phyloP scores from a whole-genome alignment of 2,888 invertebrate species.

The Cinara cedri region DNA sequence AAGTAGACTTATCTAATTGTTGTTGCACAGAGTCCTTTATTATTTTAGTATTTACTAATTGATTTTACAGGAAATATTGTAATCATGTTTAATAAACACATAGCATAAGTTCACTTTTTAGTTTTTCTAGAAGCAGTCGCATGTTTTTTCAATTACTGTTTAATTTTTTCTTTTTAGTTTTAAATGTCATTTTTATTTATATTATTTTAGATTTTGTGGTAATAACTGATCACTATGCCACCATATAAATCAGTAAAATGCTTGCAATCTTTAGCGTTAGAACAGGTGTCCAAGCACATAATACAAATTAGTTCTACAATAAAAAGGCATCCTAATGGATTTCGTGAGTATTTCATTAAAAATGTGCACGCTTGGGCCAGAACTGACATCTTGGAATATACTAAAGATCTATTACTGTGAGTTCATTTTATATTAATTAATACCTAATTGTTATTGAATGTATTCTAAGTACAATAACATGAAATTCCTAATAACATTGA shows the following conservation, averaged over 20 bases:
- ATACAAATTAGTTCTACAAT: constrained; percentile 7
- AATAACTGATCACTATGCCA: constrained; percentile 28
- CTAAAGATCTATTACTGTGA: constrained; percentile 31
- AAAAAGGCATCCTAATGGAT: constrained; percentile 17
- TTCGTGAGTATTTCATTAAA: constrained; percentile 41
- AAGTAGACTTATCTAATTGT: no score
- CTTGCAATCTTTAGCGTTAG: constrained; percentile 32
- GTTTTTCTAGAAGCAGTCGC: no score
- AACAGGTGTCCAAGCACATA: constrained; percentile 20
- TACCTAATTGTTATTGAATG: background rate
- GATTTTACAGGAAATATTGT: no score
- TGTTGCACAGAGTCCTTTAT: no score
- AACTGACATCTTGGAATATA: constrained; percentile 30
- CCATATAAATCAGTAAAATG: constrained; percentile 23
- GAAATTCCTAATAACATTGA: background rate
- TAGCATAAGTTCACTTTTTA: no score
- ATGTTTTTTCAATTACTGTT: background rate
- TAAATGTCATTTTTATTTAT: background rate
- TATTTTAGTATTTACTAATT: no score
- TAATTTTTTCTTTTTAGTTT: background rate
- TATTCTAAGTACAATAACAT: background rate
- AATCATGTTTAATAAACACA: no score
- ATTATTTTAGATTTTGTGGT: constrained; percentile 24
- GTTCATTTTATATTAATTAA: constrained; percentile 18
- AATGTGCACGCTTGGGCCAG: constrained; percentile 53